Conservation (phyloP, 2,797 vertebrate genomes). For the Podarcis lilfordi region DNA sequence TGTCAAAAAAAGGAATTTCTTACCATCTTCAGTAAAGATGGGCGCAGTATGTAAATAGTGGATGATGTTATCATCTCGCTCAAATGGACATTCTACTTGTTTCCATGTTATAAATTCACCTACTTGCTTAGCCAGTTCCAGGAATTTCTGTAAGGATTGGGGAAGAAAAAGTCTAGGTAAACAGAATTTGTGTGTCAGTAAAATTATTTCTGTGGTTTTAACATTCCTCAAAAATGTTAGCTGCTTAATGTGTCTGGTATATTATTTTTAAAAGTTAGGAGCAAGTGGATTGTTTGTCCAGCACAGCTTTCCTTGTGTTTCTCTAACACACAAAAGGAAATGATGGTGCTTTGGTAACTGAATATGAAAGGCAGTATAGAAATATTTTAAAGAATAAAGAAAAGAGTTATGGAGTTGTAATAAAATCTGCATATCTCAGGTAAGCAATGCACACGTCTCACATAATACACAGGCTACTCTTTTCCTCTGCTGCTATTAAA, state of each 20-base stretch:
- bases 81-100: constrained; percentile 92
- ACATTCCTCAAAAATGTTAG: background rate
- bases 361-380: too few species aligned
- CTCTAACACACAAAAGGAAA: background rate
- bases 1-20: constrained; percentile 49
- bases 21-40: constrained; percentile 92
- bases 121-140: constrained; percentile 94
- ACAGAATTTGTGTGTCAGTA: background rate
- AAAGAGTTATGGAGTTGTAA: rapidly evolving
- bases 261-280: background rate
- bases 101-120: constrained; percentile 97
- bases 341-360: background rate
- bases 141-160: constrained; percentile 86
- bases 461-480: background rate
- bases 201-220: background rate
- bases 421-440: background rate
- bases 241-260: background rate
- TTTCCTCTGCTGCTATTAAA: background rate
- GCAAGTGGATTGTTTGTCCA: background rate
- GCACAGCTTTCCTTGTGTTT: background rate
- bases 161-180: constrained; percentile 42
- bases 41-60: constrained; percentile 91
- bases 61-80: constrained; percentile 89
- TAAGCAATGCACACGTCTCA: background rate
- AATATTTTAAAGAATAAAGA: background rate